Evolutionary conservation across 2,888 invertebrate genomes (phyloP), one percentile per base, ranked within the genome.

Genomic region (Incurvaria masculella): DNA sequence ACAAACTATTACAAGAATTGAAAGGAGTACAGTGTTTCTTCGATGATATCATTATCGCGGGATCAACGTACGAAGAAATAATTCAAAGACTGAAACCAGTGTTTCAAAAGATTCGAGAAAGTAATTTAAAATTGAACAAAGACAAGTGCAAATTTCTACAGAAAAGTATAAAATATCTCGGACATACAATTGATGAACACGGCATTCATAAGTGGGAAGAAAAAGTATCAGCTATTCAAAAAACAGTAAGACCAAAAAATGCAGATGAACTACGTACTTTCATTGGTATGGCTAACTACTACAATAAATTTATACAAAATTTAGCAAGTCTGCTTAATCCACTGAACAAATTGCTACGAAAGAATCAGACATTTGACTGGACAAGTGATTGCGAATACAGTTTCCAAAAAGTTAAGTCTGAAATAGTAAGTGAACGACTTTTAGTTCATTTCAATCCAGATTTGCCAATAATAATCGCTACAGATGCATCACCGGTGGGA

Each of bases 401-500:
- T 8, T 53, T 56, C 42, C 16, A 48, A 39, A 38, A 49, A 33
- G 11, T 54, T 6, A 59, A 59, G 51, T n/a, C 56, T 19, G 56
- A 59, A 46, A 54, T 59, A 1, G 45, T 51, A 19, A 49, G 55
- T 38, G 51, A 52, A n/a, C 47, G 49, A 39, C 53, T 57, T 23
- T 46, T 61, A 14, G 52, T 46, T 43, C 59, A 57, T 38, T 63
- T 56, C 42, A 49, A 62, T 48, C 47, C 42, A 18, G 50, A 56
- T 14, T 49, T 57, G 49, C 57, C 59, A 3, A 21, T 61, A 2
- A 48, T 49, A 38, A 42, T 66, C 18, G 61, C 63, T 5, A 60
- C 62, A 11, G 65, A 67, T 54, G 63, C 64, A 23, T 61, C 59
- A 44, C 60, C 59, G 8, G 48, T 48, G 16, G 64, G 64, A 18